phyloP scores from a whole-genome alignment of 2,797 vertebrate species.

The Tadarida brasiliensis region DNA sequence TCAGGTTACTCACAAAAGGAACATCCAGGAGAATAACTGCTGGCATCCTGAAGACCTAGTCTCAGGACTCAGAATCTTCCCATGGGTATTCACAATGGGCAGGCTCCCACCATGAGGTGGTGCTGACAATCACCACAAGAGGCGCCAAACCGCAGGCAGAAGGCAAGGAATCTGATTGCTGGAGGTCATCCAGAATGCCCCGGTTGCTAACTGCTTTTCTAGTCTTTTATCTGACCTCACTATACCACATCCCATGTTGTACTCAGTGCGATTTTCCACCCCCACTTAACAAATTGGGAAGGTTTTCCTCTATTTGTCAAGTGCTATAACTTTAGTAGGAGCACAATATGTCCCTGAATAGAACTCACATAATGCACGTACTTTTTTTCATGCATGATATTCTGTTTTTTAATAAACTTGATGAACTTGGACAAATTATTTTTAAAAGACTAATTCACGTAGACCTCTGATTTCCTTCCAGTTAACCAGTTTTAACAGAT shows the following conservation, averaged over 20 bases:
- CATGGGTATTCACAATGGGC: not conserved
- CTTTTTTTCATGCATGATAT: not conserved
- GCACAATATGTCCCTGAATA: not conserved
- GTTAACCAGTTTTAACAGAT: conserved; percentile 57
- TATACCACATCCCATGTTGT: not conserved
- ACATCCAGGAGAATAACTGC: not conserved
- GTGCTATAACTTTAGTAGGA: not conserved
- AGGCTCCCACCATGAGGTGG: not conserved
- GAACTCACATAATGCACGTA: not conserved
- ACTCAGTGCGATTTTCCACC: not conserved
- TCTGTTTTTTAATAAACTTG: conserved; percentile 61
- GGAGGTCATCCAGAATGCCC: not conserved
- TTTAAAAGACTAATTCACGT: conserved; percentile 33
- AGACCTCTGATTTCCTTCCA: conserved; percentile 72
- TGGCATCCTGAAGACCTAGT: not conserved
- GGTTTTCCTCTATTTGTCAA: not conserved
- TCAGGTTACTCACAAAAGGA: not conserved
- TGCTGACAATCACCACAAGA: not conserved
- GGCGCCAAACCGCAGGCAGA: too few species aligned
- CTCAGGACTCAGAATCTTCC: not conserved
- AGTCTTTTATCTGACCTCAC: not conserved
- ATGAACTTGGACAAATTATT: not conserved
- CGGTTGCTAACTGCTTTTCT: not conserved
- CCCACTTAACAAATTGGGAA: not conserved
- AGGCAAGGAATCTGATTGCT: not conserved